A percentile compares a stretch with the other conserved stretches of the same genome.
phyloP scores from a whole-genome alignment of 1,140 invertebrate genomes.

The Drosophila mauritiana region DNA sequence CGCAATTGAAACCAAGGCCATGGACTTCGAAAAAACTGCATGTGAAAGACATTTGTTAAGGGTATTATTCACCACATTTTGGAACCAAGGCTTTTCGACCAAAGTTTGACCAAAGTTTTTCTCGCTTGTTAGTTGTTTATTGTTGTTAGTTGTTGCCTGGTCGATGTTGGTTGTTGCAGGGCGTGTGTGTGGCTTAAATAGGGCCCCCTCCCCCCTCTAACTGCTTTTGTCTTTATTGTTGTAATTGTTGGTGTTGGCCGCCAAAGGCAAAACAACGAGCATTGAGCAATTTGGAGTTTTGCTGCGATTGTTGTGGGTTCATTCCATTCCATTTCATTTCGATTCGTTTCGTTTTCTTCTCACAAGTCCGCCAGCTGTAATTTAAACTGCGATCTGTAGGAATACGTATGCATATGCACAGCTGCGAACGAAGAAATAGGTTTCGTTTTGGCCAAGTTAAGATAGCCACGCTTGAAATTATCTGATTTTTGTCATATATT shows the following conservation, averaged over 20 bases:
- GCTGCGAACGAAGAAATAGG: neutral
- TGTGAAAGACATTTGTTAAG: constrained; percentile 7
- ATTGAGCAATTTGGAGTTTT: constrained; percentile 58
- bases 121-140: constrained; percentile 22
- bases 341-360: constrained; percentile 4
- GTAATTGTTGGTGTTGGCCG: constrained; percentile 24
- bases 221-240: constrained; percentile 32
- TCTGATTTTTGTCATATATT: no score
- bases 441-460: no score
- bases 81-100: constrained; percentile 54
- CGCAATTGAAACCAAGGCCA: constrained; percentile 19
- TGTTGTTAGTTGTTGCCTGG: constrained; percentile 1
- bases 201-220: constrained; percentile 7
- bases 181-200: constrained; percentile 35
- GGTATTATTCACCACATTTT: constrained; percentile 22
- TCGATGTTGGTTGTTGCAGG: constrained; percentile 23
- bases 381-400: constrained; percentile 9
- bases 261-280: constrained; percentile 23
- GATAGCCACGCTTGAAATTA: no score
- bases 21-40: constrained; percentile 16
- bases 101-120: constrained; percentile 35
- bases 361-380: constrained; percentile 13
- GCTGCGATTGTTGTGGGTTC: constrained; percentile 40
- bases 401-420: constrained; percentile 9
- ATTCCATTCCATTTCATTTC: constrained; percentile 14